These are phyloP conservation scores for Oophaga sylvatica DNA, from an alignment of 2,797 vertebrate species.

Conservation along the genomic window DNA sequence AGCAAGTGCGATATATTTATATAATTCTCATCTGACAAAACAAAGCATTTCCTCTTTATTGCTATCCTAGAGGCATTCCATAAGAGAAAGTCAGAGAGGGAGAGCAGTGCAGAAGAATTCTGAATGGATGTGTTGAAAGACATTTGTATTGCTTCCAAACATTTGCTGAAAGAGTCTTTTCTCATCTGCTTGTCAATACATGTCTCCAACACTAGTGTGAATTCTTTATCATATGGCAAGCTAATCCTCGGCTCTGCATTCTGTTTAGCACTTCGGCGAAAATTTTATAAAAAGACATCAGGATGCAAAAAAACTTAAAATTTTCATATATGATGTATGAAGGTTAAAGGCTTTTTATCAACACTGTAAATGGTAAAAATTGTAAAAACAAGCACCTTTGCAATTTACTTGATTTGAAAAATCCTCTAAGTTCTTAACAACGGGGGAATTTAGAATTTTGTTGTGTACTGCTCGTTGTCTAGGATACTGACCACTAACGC, in stretches of 20 bases:
- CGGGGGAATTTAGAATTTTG: too few species aligned
- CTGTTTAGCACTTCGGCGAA: conserved; percentile 7
- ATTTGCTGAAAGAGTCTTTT: conserved; percentile 27
- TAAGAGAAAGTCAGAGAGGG: conserved; percentile 87
- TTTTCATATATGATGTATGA: neutral
- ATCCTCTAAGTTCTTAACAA: too few species aligned
- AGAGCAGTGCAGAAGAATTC: conserved; percentile 76
- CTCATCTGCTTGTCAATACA: conserved; percentile 14
- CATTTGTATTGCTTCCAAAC: neutral
- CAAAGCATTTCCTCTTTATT: conserved; percentile 15
- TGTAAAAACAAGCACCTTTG: too few species aligned
- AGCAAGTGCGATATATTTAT: neutral
- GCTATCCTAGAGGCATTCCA: conserved; percentile 80
- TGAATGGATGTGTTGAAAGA: conserved; percentile 25
- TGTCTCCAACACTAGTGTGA: neutral
- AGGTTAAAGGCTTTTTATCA: neutral
- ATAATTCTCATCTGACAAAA: conserved; percentile 16
- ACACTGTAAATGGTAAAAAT: too few species aligned
- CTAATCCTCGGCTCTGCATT: neutral
- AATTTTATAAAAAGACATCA: neutral
- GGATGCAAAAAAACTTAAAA: neutral
- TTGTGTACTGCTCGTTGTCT: too few species aligned
- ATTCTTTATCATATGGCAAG: conserved; percentile 5
- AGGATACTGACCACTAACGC: too few species aligned
- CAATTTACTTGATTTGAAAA: too few species aligned